phyloP scores from a whole-genome alignment of 2,797 vertebrate genomes.

The Oreonectes daqikongensis region DNA sequence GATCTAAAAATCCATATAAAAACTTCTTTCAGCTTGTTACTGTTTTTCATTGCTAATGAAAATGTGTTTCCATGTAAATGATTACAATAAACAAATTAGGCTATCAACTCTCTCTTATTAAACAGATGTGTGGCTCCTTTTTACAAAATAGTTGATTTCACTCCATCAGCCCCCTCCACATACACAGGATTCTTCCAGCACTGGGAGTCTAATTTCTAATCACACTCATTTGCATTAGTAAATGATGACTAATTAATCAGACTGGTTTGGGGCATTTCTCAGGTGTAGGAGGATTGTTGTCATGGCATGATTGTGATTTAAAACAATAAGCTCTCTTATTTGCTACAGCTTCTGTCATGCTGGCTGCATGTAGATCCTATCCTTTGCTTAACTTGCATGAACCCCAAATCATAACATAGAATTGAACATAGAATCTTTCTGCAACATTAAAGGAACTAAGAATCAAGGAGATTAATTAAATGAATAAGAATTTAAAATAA shows the following conservation, averaged over 20 bases:
- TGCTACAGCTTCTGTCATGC: background rate
- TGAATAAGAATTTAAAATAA: no score
- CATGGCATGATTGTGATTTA: conserved; percentile 13
- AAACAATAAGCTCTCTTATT: background rate
- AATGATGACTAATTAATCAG: conserved; percentile 62
- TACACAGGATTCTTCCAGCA: conserved; percentile 31
- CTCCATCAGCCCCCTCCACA: conserved; percentile 51
- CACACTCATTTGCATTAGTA: conserved; percentile 59
- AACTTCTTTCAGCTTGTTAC: background rate
- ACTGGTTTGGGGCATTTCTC: conserved; percentile 52
- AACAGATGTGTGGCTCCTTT: conserved; percentile 53
- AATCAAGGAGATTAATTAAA: no score
- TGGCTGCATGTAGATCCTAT: no score
- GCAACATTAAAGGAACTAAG: background rate
- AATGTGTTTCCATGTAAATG: conserved; percentile 37
- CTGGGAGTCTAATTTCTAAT: conserved; percentile 55
- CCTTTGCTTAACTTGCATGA: conserved; percentile 46
- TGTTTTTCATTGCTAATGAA: conserved; percentile 10
- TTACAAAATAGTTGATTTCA: conserved; percentile 56
- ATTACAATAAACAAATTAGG: conserved; percentile 55
- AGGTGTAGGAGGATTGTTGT: conserved; percentile 47
- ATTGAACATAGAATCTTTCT: conserved; percentile 4
- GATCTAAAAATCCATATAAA: background rate
- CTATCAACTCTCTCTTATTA: conserved; percentile 48
- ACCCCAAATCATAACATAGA: conserved; percentile 11